phyloP scores from a whole-genome alignment of 1,140 invertebrate genomes.

The Drepana arcuata region DNA sequence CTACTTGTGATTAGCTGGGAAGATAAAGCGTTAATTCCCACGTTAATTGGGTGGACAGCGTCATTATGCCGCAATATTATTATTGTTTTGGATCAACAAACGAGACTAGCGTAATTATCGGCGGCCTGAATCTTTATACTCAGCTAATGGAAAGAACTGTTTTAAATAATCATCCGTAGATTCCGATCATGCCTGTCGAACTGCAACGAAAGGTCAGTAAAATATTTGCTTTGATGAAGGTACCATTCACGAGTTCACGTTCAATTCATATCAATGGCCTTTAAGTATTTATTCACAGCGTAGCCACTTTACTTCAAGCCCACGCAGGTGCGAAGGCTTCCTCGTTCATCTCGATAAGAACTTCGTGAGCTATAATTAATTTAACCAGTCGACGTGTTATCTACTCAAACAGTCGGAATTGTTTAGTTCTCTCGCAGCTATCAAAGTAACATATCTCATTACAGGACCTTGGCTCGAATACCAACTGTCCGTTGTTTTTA shows the following conservation, averaged over 20 bases:
- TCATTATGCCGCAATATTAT: conserved; percentile 14
- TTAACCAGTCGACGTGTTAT: conserved; percentile 24
- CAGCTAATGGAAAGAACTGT: too few species aligned
- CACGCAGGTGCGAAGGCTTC: too few species aligned
- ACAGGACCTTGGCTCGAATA: conserved; percentile 66
- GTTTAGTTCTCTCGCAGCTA: conserved; percentile 47
- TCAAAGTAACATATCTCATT: conserved; percentile 61
- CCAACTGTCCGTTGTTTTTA: conserved; percentile 60
- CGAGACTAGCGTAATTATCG: too few species aligned
- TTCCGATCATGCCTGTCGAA: too few species aligned
- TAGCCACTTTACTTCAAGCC: too few species aligned
- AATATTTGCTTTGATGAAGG: too few species aligned
- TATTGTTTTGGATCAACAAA: conserved; percentile 13
- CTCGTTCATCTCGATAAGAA: conserved; percentile 4
- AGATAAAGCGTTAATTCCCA: conserved; percentile 19
- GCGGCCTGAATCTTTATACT: too few species aligned
- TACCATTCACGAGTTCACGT: too few species aligned
- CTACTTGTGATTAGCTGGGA: conserved; percentile 8
- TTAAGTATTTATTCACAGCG: too few species aligned
- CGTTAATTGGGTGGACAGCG: conserved; percentile 18
- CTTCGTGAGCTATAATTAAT: conserved; percentile 22
- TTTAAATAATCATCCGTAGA: too few species aligned
- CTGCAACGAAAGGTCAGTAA: too few species aligned
- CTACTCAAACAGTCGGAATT: conserved; percentile 26
- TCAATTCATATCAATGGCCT: too few species aligned